Conservation (phyloP, 2,113 vertebrate species). For the Calidris pugnax region DNA sequence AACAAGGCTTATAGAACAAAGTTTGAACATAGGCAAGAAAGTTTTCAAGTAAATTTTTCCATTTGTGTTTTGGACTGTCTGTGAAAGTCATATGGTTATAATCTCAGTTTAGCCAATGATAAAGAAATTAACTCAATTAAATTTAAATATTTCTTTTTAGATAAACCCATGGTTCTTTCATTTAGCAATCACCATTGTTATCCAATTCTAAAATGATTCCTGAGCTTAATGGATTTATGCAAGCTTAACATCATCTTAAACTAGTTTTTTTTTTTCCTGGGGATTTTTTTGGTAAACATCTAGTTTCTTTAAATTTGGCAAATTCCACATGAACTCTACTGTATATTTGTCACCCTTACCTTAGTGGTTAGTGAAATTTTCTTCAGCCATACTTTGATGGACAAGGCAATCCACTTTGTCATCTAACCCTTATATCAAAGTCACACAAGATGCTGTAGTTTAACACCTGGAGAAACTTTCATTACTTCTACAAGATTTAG, state of each 20-base stretch:
- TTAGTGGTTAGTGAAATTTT: slow-evolving; percentile 24
- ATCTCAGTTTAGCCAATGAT: background rate
- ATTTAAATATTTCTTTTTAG: background rate
- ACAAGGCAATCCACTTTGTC: slow-evolving; percentile 65
- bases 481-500: slow-evolving; percentile 69
- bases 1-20: background rate
- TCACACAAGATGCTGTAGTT: slow-evolving; percentile 63
- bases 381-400: slow-evolving; percentile 55
- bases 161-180: background rate
- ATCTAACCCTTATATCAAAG: slow-evolving; percentile 54
- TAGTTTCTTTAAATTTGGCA: background rate
- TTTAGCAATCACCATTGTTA: background rate
- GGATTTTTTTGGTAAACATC: background rate
- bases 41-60: background rate
- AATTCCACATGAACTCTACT: background rate
- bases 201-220: background rate
- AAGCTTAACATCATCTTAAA: background rate
- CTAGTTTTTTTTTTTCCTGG: background rate
- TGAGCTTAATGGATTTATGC: background rate
- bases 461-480: slow-evolving; percentile 66
- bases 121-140: background rate
- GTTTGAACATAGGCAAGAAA: background rate
- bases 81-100: background rate
- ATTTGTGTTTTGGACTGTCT: background rate
- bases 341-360: slow-evolving; percentile 21